Conservation (phyloP, 2,797 vertebrate species). For the Crotalus adamanteus region DNA sequence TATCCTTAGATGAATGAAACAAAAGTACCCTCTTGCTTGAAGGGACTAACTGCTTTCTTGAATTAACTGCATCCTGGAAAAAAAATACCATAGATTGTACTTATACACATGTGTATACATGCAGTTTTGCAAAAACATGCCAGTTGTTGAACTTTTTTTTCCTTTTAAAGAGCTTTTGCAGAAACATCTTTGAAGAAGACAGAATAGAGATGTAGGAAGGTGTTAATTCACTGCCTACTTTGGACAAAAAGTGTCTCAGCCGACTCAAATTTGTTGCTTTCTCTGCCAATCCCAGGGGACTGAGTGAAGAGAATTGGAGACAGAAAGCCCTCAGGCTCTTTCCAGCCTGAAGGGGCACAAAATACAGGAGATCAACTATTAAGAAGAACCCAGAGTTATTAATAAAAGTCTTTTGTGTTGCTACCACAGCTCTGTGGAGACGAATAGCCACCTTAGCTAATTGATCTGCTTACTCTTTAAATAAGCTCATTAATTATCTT, state of each 20-base stretch:
- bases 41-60: background rate
- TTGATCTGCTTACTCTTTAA: conserved; percentile 27
- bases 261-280: conserved; percentile 5
- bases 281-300: conserved; percentile 1
- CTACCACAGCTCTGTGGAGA: background rate
- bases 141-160: conserved; percentile 1
- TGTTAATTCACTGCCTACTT: background rate
- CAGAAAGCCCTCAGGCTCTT: conserved; percentile 9
- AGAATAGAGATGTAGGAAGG: background rate
- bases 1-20: background rate
- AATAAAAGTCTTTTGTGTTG: conserved; percentile 15
- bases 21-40: background rate
- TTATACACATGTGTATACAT: background rate
- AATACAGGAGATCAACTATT: conserved; percentile 8
- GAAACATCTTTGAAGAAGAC: background rate
- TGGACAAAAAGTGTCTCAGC: conserved; percentile 3
- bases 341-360: conserved; percentile 13
- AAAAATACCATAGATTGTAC: background rate
- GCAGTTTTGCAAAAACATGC: background rate
- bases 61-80: background rate
- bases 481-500: conserved; percentile 32
- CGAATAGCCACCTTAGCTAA: background rate
- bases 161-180: conserved; percentile 8
- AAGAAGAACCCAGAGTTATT: conserved; percentile 17
- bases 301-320: background rate